These are phyloP conservation scores for Cryptops parisi DNA, from an alignment of 2,888 invertebrate species.

Conservation along the genomic window DNA sequence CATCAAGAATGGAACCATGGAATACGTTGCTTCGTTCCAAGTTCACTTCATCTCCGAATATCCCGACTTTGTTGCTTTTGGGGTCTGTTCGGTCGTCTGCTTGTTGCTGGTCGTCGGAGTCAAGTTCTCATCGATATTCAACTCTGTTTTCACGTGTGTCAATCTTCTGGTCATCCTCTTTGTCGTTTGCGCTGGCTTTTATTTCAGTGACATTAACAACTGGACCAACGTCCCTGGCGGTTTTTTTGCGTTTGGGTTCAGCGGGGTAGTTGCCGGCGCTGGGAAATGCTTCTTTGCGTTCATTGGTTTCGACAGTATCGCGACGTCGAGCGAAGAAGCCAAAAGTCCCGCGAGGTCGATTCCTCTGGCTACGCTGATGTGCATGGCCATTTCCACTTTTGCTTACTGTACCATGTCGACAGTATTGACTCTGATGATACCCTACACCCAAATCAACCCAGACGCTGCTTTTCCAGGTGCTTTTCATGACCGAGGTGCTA, in stretches of 20 bases:
- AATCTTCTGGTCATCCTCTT: slow-evolving; percentile 58
- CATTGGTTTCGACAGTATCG: slow-evolving; percentile 82
- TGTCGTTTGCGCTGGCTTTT: slow-evolving; percentile 67
- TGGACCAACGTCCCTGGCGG: slow-evolving; percentile 55
- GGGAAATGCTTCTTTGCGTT: slow-evolving; percentile 87
- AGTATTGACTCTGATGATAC: slow-evolving; percentile 71
- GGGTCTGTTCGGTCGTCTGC: slow-evolving; percentile 37
- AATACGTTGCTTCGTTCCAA: slow-evolving; percentile 23
- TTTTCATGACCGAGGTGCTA: slow-evolving; percentile 54
- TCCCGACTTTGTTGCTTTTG: slow-evolving; percentile 34
- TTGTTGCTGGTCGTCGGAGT: slow-evolving; percentile 50
- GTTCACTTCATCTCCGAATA: slow-evolving; percentile 21
- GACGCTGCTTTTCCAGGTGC: slow-evolving; percentile 63
- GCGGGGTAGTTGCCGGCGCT: slow-evolving; percentile 59
- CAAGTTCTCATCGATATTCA: slow-evolving; percentile 62
- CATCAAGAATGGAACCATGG: slow-evolving; percentile 32
- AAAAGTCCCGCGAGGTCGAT: slow-evolving; percentile 45
- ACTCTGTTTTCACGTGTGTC: slow-evolving; percentile 69
- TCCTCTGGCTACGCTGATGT: slow-evolving; percentile 64
- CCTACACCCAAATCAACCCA: slow-evolving; percentile 48
- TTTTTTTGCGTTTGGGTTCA: slow-evolving; percentile 59
- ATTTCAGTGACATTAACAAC: slow-evolving; percentile 63
- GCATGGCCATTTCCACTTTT: slow-evolving; percentile 62
- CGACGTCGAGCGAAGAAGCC: slow-evolving; percentile 75
- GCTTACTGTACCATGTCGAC: slow-evolving; percentile 62